Base-by-base conservation (phyloP, 2,888 invertebrate species). In the Nephrotoma flavescens region DNA sequence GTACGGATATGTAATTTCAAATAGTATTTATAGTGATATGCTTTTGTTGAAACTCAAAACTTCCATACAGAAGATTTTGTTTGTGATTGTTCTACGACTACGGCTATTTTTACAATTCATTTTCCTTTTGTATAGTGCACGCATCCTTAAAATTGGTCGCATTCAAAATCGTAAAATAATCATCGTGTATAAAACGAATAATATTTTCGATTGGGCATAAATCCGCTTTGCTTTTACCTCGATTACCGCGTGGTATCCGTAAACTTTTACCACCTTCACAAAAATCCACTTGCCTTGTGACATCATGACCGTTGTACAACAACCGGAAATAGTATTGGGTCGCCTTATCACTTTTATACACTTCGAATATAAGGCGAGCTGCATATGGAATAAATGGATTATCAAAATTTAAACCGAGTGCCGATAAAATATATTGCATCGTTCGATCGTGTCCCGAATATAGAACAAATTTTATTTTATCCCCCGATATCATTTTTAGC, bases 371-470 rank as follows among this genome's bases (percentile, higher is more conserved):
- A 89, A 98, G 93, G 86, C 98, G 93, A 0, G 98, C 95, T 0
- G 97, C 98, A 90, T 97, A 99, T 41, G 96, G 95, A 85, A 98
- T 95, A 88, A 95, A 93, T 12, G 95, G 94, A 83, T 92, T 90
- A 2, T 90, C 90, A 0, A 90, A 90, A 42, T 88, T 89, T 88
- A 94, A 93, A 0, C 98, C 97, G 86, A 98, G 90, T 0, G 97
- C 96, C 2, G 96, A 93, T 1, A 96, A 94, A 52, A 98, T 91
- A 88, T 97, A 96, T 89, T 97, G 96, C 52, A 98, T 90, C 0
- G 98, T 98, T 89, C 96, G 96, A 91, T 98, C 98, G 89, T 98
- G 98, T 0, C 98, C 98, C 0, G 98, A 98, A 90, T 96, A 97
- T 0, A 97, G 89, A 0, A 96, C 95, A 87, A 97, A 93, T 89